Base-by-base conservation (phyloP, 2,888 invertebrate genomes). In the Cryptus armator region DNA sequence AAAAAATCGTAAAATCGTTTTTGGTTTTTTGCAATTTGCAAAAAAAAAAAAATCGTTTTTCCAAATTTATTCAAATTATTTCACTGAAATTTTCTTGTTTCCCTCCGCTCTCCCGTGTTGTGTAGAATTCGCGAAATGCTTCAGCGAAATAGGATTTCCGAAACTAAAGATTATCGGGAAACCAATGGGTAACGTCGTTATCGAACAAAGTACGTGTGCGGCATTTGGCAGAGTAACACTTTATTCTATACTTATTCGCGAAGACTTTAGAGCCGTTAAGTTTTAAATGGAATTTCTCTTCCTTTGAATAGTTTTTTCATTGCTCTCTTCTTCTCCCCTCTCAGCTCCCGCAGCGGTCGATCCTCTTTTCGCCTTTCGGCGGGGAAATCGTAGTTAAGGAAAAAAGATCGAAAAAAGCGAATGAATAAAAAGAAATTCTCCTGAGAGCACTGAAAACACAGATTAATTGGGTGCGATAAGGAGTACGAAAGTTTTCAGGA, bases 401-500 rank as follows among this genome's bases (percentile, higher is more conserved):
- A 64, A 19, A 29, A 43, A 44, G 37, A 32, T 68, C 19, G 9
- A 44, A 32, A 53, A 79, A 72, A 53, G 59, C 16, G 9, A 19
- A 62, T 62, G 67, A 75, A 67, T 67, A 43, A 72, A 67, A 74
- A 59, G 51, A 5, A 51, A 70, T 24, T 19, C 16, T 66, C 53
- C 66, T 66, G 71, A 83, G 72, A 56, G 77, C 70, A 66, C 68
- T 62, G 70, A 66, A 51, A 75, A 46, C 74, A 62, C 59, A 70
- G 84, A 85, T 85, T 79, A 85, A 85, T 85, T 79, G 81, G 64
- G 51, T 66, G 70, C 62, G 84, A 85, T 85, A 85, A 70, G 84
- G 70, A 75, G 70, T 43, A 43, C 24, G 32, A 81, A 81, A 78
- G 16, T 78, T 75, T 71, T 37, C n/a, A 43, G 56, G 19, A 78